Percentiles rank a stretch among this genome's conserved stretches.
These are phyloP conservation scores for Sinonovacula constricta DNA, from an alignment of 1,140 invertebrate genomes.

Conservation along the genomic window DNA sequence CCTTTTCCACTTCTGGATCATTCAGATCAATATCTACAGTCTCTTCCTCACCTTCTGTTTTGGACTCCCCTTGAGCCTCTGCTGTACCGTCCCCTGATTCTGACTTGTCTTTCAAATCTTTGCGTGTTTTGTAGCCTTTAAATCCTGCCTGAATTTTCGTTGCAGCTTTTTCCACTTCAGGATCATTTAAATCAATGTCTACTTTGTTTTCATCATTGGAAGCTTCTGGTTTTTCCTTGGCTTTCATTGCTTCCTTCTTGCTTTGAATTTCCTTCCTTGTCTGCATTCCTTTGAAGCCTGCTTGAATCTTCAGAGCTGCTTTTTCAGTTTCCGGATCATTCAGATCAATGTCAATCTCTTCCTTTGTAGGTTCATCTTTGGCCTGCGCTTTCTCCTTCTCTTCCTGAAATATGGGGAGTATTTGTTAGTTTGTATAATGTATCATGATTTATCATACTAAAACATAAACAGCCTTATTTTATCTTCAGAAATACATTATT, in stretches of 20 bases:
- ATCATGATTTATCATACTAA: too few relatives aligned
- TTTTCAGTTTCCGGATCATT: slow-evolving; percentile 82
- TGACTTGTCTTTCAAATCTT: slow-evolving; percentile 54
- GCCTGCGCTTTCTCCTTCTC: background rate
- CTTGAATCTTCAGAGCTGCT: slow-evolving; percentile 68
- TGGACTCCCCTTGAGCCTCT: too few relatives aligned
- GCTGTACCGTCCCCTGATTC: too few relatives aligned
- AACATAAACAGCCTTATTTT: too few relatives aligned
- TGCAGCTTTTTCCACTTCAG: slow-evolving; percentile 50
- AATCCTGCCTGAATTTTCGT: slow-evolving; percentile 72
- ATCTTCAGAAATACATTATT: too few relatives aligned
- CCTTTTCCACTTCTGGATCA: slow-evolving; percentile 62
- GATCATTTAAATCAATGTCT: slow-evolving; percentile 67
- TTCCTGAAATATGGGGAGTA: too few relatives aligned
- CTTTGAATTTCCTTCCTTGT: slow-evolving; percentile 64
- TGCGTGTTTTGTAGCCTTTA: slow-evolving; percentile 61
- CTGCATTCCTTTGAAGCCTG: slow-evolving; percentile 66
- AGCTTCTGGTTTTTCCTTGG: too few relatives aligned
- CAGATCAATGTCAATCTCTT: slow-evolving; percentile 66
- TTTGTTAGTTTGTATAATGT: too few relatives aligned
- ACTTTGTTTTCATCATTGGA: slow-evolving; percentile 51
- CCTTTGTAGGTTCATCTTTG: slow-evolving; percentile 23
- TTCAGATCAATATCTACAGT: slow-evolving; percentile 47
- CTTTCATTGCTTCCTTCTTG: slow-evolving; percentile 40
- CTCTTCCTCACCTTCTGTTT: slow-evolving; percentile 19